These are phyloP conservation scores for Latrodectus elegans DNA, from an alignment of 2,888 invertebrate genomes.

Conservation along the genomic window DNA sequence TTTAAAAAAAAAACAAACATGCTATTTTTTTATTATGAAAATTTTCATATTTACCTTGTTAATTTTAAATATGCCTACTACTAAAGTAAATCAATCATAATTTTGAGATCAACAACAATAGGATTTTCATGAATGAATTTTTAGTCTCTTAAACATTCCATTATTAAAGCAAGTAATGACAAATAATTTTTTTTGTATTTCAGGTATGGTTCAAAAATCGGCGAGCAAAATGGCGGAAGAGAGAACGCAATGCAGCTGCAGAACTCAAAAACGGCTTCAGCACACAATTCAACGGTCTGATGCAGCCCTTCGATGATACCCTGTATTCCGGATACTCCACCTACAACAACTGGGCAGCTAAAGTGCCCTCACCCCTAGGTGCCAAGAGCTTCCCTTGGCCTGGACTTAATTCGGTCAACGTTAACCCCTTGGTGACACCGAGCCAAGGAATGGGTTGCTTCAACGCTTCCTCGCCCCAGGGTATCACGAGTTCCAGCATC, in stretches of 20 bases:
- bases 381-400: conserved; percentile 83
- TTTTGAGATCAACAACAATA: no score
- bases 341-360: conserved; percentile 88
- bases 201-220: conserved; percentile 99
- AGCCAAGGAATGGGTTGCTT: conserved; percentile 83
- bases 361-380: conserved; percentile 89
- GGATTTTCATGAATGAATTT: no score
- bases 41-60: no score
- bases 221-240: conserved; percentile 97
- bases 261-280: conserved; percentile 81
- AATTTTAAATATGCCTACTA: no score
- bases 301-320: conserved; percentile 78
- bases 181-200: not conserved
- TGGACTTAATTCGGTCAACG: conserved; percentile 76
- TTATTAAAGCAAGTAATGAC: no score
- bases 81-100: no score
- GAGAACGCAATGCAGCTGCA: conserved; percentile 90
- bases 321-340: conserved; percentile 91
- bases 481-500: conserved; percentile 77
- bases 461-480: conserved; percentile 72
- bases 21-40: no score
- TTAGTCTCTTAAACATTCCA: no score
- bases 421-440: conserved; percentile 82
- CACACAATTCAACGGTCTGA: conserved; percentile 85
- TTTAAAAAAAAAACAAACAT: no score